phyloP scores from a whole-genome alignment of 2,888 invertebrate species.

The Athalia circularis region DNA sequence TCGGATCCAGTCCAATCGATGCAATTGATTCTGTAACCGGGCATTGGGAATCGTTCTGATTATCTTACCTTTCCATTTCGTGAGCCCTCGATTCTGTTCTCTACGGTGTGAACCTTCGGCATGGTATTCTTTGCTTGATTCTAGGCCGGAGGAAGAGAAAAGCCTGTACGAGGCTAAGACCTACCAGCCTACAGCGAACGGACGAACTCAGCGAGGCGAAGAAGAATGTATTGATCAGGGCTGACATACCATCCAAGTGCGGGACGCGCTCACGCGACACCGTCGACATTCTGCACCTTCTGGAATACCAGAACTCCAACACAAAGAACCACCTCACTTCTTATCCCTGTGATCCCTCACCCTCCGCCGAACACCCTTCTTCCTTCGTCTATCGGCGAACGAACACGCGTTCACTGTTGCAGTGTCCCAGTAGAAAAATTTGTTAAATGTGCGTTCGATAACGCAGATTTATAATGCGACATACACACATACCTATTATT shows the following conservation, averaged over 20 bases:
- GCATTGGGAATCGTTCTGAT: not conserved
- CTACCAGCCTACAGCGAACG: constrained; percentile 47
- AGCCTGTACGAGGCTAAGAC: constrained; percentile 28
- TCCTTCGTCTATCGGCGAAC: constrained; percentile 7
- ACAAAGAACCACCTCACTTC: constrained; percentile 49
- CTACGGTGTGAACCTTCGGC: not conserved
- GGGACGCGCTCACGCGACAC: constrained; percentile 66
- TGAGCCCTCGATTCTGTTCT: not conserved
- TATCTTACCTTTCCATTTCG: not conserved
- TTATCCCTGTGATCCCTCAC: constrained; percentile 17
- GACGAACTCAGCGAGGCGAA: constrained; percentile 67
- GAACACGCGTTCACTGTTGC: constrained; percentile 41
- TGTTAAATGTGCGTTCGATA: constrained; percentile 34
- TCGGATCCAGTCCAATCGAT: no score
- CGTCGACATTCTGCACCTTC: constrained; percentile 65
- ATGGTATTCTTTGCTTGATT: constrained; percentile 8
- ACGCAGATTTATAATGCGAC: not conserved
- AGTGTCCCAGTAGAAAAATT: constrained; percentile 55
- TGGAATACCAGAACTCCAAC: constrained; percentile 56
- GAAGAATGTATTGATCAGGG: constrained; percentile 71
- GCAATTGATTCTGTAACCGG: no score
- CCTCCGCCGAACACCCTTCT: not conserved
- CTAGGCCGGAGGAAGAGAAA: constrained; percentile 14
- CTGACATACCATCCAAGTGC: constrained; percentile 68
- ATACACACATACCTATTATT: not conserved